Base-by-base conservation (phyloP, 2,113 vertebrate species). In the Gadus chalcogrammus region DNA sequence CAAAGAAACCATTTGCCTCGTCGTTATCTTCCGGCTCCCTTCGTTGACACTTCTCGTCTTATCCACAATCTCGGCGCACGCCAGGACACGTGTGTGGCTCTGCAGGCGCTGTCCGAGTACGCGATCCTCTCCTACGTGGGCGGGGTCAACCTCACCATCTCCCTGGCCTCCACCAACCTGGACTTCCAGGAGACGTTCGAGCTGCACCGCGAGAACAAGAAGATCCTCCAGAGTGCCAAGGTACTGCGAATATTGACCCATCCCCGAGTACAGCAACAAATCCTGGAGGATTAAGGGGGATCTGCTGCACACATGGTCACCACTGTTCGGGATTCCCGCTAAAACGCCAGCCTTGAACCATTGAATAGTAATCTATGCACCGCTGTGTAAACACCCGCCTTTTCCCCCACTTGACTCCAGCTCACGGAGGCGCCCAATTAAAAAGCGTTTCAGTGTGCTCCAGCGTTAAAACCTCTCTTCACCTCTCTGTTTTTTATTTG, bases 101-200 rank as follows among this genome's bases (percentile, higher is more conserved):
- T 98, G 67, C 96, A 98, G 76, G 93, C 96, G 9, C 88, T 98
- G 77, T 95, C 96, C 0, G 96, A 98, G 69, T 98, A 97, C 2
- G 96, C 96, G 71, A 96, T 96, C 85, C 86, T 98, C 72, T 97
- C 95, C 16, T 97, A 95, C 0, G 89, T 95, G 0, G 96, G 95
- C 3, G 91, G 93, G 42, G 91, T 97, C 74, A 97, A 98, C 88
- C 94, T 98, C 68, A 97, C 95, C 3, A 92, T 98, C 89, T 97
- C 95, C 11, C 85, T 97, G 89, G 95, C 96, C 27, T 98, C 96
- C 59, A 97, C 96, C 73, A 98, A 97, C 88, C 85, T 97, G 67
- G 96, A 97, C 84, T 97, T 95, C 79, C 96, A 97, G 82, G 95
- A 97, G 84, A 95, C 94, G 1, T 96, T 98, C 80, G 93, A 95